Base-by-base conservation (phyloP, 2,113 vertebrate genomes). In the Mesitornis unicolor region DNA sequence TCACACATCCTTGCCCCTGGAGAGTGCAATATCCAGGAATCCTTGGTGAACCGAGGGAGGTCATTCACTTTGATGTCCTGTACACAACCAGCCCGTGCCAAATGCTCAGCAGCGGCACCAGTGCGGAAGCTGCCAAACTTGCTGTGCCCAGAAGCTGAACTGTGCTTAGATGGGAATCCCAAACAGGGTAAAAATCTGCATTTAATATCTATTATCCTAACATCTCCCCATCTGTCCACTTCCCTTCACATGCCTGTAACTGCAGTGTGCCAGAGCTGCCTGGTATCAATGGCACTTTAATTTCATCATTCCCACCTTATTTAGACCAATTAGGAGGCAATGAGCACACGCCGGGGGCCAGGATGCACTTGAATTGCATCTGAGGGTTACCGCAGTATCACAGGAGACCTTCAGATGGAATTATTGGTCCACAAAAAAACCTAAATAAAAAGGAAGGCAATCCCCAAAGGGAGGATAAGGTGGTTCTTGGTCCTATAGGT, bases 251-350 rank as follows among this genome's bases (percentile, higher is more conserved):
- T 12, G 81, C 54, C 95, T 73, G 70, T 48, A 91, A 61, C 83
- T 89, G 73, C 76, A 68, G 90, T 4, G 0, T 94, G 90, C 80
- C 92, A 97, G 69, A 48, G 48, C 80, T 90, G 88, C 36, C 80
- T 82, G 61, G 38, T 95, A 94, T 92, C 96, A 95, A 61, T 92
- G 92, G 77, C 88, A 89, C 95, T 96, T 94, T 96, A 96, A 97
- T 96, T 94, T 96, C 93, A 96, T 96, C 92, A 96, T 95, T 96
- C 90, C 92, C 90, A 96, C 94, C 95, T 97, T 97, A 96, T 95
- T 97, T 96, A 93, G 86, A 95, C 80, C 96, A 96, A 97, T 97
- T 96, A 97, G 57, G 90, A 96, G 61, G 94, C 96, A 95, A 95
- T 91, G 76, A 96, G 90, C 74, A 61, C 90, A 84, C 35, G 3